Conservation (phyloP, 2,888 invertebrate genomes). For the Deilephila elpenor region DNA sequence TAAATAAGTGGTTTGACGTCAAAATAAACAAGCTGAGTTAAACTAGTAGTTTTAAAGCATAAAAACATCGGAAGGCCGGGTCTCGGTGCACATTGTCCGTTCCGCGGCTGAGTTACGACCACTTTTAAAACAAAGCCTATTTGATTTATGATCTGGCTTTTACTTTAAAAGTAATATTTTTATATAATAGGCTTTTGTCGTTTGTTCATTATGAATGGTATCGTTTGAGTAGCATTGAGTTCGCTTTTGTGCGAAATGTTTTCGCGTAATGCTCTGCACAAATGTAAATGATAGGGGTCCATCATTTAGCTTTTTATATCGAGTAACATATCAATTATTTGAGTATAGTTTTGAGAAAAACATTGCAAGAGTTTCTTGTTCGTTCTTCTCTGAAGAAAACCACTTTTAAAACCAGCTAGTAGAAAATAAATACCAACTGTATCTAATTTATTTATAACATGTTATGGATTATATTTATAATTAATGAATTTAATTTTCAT, state of each 20-base stretch:
- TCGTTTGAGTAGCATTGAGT: neutral
- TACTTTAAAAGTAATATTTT: slow-evolving; percentile 18
- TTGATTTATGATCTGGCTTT: slow-evolving; percentile 23
- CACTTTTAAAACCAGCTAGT: too few species aligned
- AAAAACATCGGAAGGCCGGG: neutral
- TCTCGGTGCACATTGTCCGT: slow-evolving; percentile 9
- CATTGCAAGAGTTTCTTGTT: too few species aligned
- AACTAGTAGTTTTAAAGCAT: neutral
- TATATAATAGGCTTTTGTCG: slow-evolving; percentile 24
- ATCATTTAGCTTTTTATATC: too few species aligned
- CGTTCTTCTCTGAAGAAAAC: too few species aligned
- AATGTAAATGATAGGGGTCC: too few species aligned
- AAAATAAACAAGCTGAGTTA: neutral
- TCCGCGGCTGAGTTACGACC: slow-evolving; percentile 17
- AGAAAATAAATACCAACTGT: too few species aligned
- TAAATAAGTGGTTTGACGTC: neutral
- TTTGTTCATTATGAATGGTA: slow-evolving; percentile 14
- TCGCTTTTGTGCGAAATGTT: neutral
- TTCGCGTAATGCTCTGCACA: too few species aligned
- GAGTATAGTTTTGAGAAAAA: too few species aligned
- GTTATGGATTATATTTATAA: too few species aligned
- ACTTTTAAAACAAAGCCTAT: slow-evolving; percentile 22
- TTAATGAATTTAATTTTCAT: too few species aligned
- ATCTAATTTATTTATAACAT: too few species aligned
- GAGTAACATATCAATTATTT: too few species aligned